Percentiles rank a stretch among this genome's conserved stretches.
Evolutionary conservation across 2,888 invertebrate genomes (phyloP).

Genomic region (Scelioninae gen. 1): DNA sequence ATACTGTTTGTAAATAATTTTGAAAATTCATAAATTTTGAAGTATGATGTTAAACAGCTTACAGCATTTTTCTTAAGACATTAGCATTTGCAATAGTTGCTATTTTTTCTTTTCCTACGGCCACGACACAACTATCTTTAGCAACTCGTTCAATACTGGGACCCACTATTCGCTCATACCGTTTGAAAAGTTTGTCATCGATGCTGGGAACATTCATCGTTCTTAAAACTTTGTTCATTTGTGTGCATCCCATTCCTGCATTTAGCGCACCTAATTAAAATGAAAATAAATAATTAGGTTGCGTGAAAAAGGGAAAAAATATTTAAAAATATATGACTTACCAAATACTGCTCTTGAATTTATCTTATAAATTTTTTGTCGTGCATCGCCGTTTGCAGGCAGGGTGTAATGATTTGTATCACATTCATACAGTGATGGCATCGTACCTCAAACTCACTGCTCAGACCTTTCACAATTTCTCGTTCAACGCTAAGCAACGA

Average conservation of each 20-base stretch:
- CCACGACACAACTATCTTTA: constrained; percentile 12
- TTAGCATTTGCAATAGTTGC: not conserved
- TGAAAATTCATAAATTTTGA: not conserved
- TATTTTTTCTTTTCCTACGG: constrained; percentile 3
- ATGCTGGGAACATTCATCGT: constrained; percentile 1
- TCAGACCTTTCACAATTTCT: no score
- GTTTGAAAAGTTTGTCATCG: not conserved
- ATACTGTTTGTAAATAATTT: not conserved
- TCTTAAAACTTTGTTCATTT: not conserved
- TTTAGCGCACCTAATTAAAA: not conserved
- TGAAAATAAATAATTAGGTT: no score
- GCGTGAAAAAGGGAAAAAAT: no score
- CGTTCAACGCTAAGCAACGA: no score
- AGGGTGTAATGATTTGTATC: no score
- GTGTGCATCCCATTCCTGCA: constrained; percentile 6
- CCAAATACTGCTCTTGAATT: no score
- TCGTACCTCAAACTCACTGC: no score
- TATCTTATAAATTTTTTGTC: no score
- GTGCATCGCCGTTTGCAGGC: no score
- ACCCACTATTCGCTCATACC: constrained; percentile 20
- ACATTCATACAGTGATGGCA: no score
- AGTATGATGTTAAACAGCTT: not conserved
- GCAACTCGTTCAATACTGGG: constrained; percentile 22
- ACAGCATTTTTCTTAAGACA: not conserved
- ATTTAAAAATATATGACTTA: no score